phyloP scores from a whole-genome alignment of 2,113 vertebrate species.

The Sebastes schlegelii region DNA sequence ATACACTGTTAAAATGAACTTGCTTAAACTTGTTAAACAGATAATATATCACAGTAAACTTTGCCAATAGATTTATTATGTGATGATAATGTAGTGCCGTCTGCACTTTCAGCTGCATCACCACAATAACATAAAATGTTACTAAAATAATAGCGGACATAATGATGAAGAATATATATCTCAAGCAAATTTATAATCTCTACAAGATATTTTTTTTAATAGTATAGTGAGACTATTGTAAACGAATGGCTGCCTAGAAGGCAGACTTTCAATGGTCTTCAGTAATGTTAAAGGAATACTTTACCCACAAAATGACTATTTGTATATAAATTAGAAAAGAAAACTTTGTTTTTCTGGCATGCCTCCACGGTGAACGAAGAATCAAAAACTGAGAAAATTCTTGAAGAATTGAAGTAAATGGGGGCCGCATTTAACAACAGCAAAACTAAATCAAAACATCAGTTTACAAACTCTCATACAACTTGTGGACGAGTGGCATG shows the following conservation, averaged over 20 bases:
- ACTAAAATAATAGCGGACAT: neutral
- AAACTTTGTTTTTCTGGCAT: no score
- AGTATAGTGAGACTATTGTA: neutral
- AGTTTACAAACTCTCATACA: no score
- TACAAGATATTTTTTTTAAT: neutral
- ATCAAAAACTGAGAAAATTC: no score
- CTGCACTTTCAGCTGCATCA: neutral
- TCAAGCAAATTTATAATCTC: neutral
- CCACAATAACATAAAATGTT: neutral
- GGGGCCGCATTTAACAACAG: no score
- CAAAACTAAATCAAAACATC: no score
- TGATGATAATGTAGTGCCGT: neutral
- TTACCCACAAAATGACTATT: no score
- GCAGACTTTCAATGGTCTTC: neutral
- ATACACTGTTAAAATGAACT: neutral
- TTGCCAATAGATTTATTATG: neutral
- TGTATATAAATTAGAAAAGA: no score
- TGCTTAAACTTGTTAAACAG: neutral
- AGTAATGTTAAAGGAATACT: neutral
- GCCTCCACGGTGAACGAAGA: no score
- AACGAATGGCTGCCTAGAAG: neutral
- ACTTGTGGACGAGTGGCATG: no score
- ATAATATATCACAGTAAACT: neutral
- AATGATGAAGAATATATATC: neutral
- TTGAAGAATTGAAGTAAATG: no score